These are phyloP conservation scores for Scaptomyza montana DNA, from an alignment of 1,140 invertebrate species.

Conservation along the genomic window DNA sequence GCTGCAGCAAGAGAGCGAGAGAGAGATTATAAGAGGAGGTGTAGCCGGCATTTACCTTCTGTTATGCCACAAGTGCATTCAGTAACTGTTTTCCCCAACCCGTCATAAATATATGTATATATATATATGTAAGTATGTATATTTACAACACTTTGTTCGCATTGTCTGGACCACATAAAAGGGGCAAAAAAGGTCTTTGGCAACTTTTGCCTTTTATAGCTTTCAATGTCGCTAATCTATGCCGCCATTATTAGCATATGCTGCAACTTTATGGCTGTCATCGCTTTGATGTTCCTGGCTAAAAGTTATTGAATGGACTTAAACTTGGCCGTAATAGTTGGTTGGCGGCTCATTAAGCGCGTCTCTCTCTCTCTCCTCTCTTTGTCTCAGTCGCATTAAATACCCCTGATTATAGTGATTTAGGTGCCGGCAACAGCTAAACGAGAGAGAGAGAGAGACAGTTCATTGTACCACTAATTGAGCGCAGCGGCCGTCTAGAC, in stretches of 20 bases:
- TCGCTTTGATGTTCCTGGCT: conserved; percentile 35
- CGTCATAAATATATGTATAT: not conserved
- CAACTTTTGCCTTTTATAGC: conserved; percentile 13
- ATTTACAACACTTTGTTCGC: not conserved
- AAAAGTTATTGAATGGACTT: conserved; percentile 46
- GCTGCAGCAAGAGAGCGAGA: not conserved
- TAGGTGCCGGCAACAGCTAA: conserved; percentile 16
- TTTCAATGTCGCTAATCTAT: conserved; percentile 35
- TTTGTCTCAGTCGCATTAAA: conserved; percentile 19
- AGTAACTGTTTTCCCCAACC: not conserved
- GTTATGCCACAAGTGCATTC: conserved; percentile 29
- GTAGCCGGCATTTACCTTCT: conserved; percentile 2
- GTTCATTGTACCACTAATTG: conserved; percentile 69
- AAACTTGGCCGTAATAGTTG: conserved; percentile 22
- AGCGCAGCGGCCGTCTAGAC: conserved; percentile 55
- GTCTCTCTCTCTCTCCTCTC: conserved; percentile 29
- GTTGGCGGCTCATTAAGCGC: conserved; percentile 46
- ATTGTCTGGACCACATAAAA: conserved; percentile 23
- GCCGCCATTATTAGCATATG: conserved; percentile 51
- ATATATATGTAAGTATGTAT: not conserved
- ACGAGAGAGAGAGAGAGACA: conserved; percentile 25
- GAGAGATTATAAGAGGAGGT: not conserved
- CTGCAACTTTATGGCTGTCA: conserved; percentile 35
- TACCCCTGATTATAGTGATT: conserved; percentile 30
- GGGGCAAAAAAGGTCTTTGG: conserved; percentile 2